Evolutionary conservation across 1,140 invertebrate genomes (phyloP).

Genomic region (Cotesia typhae): DNA sequence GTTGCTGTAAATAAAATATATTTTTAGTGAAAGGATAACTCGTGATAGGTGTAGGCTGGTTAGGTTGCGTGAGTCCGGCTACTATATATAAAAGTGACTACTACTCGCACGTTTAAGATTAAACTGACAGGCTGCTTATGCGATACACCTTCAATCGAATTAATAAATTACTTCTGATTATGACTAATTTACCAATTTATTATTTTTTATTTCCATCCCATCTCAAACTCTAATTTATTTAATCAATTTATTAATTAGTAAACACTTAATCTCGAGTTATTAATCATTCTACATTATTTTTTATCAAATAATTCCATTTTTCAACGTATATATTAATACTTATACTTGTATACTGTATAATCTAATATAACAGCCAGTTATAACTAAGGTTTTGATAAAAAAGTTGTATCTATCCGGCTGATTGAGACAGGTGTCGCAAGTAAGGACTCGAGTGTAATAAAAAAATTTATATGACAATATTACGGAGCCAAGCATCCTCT

Average conservation of each 20-base stretch:
- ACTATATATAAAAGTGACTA: constrained; percentile 54
- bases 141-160: constrained; percentile 55
- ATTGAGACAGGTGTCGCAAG: constrained; percentile 26
- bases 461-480: constrained; percentile 18
- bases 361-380: too few species aligned
- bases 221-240: constrained; percentile 20
- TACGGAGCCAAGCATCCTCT: background rate
- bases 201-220: constrained; percentile 48
- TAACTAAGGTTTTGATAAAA: too few species aligned
- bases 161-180: constrained; percentile 53
- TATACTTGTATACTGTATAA: too few species aligned
- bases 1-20: background rate
- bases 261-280: constrained; percentile 6
- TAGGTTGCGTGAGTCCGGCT: constrained; percentile 51
- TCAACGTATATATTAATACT: too few species aligned
- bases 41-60: background rate
- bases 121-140: constrained; percentile 52
- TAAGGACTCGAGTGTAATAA: constrained; percentile 25
- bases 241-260: constrained; percentile 27
- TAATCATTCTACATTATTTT: background rate
- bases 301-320: too few species aligned
- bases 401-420: too few species aligned
- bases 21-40: constrained; percentile 23
- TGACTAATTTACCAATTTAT: constrained; percentile 49
- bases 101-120: constrained; percentile 52